These are phyloP conservation scores for Dryas iulia DNA, from an alignment of 1,140 invertebrate genomes.

Conservation along the genomic window DNA sequence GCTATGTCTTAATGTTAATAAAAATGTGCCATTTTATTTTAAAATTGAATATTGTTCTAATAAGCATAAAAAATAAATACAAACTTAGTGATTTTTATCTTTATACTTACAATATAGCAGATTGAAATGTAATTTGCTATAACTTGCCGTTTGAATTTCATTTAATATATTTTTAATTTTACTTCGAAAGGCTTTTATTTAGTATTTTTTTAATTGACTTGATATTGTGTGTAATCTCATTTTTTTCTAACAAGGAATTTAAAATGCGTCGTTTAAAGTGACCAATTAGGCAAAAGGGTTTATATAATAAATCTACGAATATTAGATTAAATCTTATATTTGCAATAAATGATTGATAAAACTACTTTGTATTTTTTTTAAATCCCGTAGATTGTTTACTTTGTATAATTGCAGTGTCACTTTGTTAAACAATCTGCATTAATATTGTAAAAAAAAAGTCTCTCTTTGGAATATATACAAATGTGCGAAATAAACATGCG, in stretches of 20 bases:
- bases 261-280: conserved; percentile 18
- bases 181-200: background rate
- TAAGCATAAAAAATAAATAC: too few relatives aligned
- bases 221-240: background rate
- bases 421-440: background rate
- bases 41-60: too few relatives aligned
- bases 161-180: background rate
- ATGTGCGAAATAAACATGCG: too few relatives aligned
- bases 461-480: too few relatives aligned
- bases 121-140: background rate
- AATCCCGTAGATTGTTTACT: background rate
- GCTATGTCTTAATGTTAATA: too few relatives aligned
- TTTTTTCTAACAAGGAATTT: conserved; percentile 18
- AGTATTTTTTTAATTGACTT: background rate
- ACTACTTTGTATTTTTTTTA: background rate
- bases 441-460: too few relatives aligned
- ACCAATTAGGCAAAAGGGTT: conserved; percentile 36
- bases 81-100: background rate
- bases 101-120: background rate
- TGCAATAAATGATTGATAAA: conserved; percentile 29
- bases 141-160: background rate
- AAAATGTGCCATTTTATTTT: too few relatives aligned
- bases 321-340: conserved; percentile 34
- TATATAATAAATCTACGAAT: conserved; percentile 31
- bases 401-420: background rate